A percentile compares a stretch with the other conserved stretches of the same genome.
phyloP scores from a whole-genome alignment of 2,113 vertebrate species.

The Cephalopholis sonnerati region DNA sequence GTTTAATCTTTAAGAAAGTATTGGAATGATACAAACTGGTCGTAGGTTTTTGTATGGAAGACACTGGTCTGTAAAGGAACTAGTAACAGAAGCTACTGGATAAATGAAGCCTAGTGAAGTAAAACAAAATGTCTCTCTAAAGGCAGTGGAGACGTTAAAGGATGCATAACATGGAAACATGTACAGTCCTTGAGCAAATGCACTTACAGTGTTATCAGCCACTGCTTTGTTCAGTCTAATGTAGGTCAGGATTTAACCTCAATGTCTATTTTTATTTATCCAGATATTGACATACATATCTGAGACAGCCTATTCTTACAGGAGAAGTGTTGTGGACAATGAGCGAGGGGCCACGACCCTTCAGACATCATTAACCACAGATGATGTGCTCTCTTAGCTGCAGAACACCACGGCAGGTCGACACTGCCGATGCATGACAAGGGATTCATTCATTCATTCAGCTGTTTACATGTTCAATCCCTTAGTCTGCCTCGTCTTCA shows the following conservation, averaged over 20 bases:
- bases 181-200: no score
- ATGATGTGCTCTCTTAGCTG: slow-evolving; percentile 4
- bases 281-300: not conserved
- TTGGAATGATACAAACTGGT: not conserved
- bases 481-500: not conserved
- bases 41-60: not conserved
- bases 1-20: not conserved
- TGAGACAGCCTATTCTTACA: not conserved
- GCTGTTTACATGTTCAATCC: not conserved
- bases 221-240: not conserved
- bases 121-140: no score
- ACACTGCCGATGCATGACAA: not conserved
- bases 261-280: not conserved
- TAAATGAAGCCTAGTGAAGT: no score
- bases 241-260: not conserved
- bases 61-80: not conserved
- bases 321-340: not conserved
- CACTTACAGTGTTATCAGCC: not conserved
- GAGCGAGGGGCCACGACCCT: not conserved
- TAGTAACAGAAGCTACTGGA: no score
- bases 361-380: slow-evolving; percentile 23
- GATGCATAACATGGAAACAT: not conserved
- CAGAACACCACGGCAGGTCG: not conserved
- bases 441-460: slow-evolving; percentile 34
- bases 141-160: no score